Evolutionary conservation across 1,140 invertebrate genomes (phyloP), one percentile per base, ranked within the genome.

Genomic region (Drosophila insularis): DNA sequence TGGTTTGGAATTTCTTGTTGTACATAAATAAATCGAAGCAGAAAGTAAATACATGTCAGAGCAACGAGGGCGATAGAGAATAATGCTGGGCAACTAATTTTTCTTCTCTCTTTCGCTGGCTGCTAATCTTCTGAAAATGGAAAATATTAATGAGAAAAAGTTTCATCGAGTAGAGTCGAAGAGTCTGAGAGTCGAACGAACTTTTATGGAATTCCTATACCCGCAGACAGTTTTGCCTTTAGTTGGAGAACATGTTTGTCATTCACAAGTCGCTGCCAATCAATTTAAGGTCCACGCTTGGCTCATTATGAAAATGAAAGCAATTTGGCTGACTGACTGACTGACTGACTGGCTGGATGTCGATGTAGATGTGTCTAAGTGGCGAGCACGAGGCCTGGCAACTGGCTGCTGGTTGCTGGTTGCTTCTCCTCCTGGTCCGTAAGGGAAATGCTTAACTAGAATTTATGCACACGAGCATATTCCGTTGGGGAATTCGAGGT

Each of bases 141-240:
- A 82, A 89, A 87, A 82, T 87, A 89, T 82, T 89, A 87, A 87
- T 87, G 82, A 87, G 84, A 43, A 81, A 86, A 87, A 87, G 84
- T 87, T 87, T 79, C 62, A 67, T 53, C 50, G 27, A 2, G 5
- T 39, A 31, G 61, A 64, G 60, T 8, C 1, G 14, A 6, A 11
- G 43, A 50, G 10, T 50, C 2, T 14, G 4, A 46, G 8, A 46
- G 43, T 46, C 43, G 43, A 50, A 50, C 21, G 43, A 68, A 67
- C 56, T 87, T 86, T 86, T 86, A 87, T 87, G 68, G 61, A 63
- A 77, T 71, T 82, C 66, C 76, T 63, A 82, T 85, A 86, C 76
- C 63, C 59, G 63, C 62, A 72, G 81, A 74, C 63, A 68, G 69
- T 32, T 73, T 17, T 8, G 46, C 43, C 55, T 63, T 39, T 37